These are phyloP conservation scores for Ianthella basta DNA, from an alignment of 37 sponge, comb jelly and placozoan species.

Conservation along the genomic window DNA sequence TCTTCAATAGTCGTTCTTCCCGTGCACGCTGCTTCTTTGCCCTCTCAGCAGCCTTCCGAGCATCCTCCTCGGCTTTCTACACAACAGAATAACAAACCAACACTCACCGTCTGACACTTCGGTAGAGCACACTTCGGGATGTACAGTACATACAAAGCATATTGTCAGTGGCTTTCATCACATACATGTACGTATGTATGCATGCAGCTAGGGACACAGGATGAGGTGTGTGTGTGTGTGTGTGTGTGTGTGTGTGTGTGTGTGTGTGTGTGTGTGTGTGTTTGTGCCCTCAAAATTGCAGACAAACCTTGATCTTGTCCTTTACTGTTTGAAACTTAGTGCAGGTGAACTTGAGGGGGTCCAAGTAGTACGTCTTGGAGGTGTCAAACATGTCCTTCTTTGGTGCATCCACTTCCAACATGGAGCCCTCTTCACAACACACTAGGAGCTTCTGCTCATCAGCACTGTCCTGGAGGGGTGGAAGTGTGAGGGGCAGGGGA, in stretches of 20 bases:
- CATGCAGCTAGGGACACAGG: neutral
- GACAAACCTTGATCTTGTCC: slow-evolving; percentile 77
- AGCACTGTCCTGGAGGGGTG: neutral
- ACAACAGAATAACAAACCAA: neutral
- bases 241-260: neutral
- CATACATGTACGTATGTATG: neutral
- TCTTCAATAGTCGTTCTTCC: slow-evolving; percentile 52
- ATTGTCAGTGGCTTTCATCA: too few species aligned
- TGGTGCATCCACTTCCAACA: slow-evolving; percentile 77
- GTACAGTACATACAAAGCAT: too few species aligned
- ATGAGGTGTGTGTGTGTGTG: neutral
- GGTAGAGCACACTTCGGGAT: too few species aligned
- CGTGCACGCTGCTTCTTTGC: slow-evolving; percentile 58
- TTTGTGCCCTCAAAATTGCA: neutral
- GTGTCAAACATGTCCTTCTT: slow-evolving; percentile 49
- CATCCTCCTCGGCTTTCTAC: slow-evolving; percentile 79
- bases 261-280: neutral
- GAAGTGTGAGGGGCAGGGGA: neutral
- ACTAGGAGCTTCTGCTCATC: slow-evolving; percentile 60
- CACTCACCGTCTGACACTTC: too few species aligned
- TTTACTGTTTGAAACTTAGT: slow-evolving; percentile 75
- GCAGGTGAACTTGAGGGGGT: slow-evolving; percentile 31
- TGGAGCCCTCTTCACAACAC: slow-evolving; percentile 86
- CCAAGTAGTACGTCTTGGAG: slow-evolving; percentile 73
- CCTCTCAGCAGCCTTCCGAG: slow-evolving; percentile 50